phyloP scores from a whole-genome alignment of 2,113 vertebrate genomes.

The Notothenia coriiceps region DNA sequence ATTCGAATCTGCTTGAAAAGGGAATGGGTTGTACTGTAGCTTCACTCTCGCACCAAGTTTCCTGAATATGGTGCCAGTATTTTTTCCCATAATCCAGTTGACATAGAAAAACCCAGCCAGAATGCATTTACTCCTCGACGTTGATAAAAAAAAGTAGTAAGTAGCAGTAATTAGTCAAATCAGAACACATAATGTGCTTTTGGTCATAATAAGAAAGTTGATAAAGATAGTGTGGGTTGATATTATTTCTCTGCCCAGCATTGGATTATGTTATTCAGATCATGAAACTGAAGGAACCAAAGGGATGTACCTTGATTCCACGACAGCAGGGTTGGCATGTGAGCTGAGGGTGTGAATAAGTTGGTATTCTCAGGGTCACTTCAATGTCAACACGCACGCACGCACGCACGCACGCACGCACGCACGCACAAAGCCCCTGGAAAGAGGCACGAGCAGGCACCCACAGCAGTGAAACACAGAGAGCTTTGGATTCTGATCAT shows the following conservation, averaged over 20 bases:
- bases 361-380: constrained; percentile 43
- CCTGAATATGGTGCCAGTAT: no score
- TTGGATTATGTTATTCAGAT: neutral
- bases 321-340: constrained; percentile 32
- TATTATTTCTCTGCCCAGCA: neutral
- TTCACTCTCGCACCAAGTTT: no score
- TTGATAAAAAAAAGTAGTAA: neutral
- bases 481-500: constrained; percentile 54
- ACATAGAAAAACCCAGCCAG: no score
- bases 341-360: constrained; percentile 46
- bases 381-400: constrained; percentile 37
- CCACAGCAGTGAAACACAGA: constrained; percentile 46
- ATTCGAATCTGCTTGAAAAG: no score
- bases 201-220: neutral
- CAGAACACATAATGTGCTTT: neutral
- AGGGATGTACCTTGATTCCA: constrained; percentile 9
- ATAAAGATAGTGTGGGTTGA: neutral
- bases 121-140: no score
- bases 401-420: no score
- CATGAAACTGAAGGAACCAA: neutral
- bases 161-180: neutral
- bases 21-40: no score
- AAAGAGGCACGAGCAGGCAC: constrained; percentile 37
- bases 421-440: constrained; percentile 9
- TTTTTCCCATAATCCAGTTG: no score